Base-by-base conservation (phyloP, 1,140 invertebrate genomes). In the Physella acuta region DNA sequence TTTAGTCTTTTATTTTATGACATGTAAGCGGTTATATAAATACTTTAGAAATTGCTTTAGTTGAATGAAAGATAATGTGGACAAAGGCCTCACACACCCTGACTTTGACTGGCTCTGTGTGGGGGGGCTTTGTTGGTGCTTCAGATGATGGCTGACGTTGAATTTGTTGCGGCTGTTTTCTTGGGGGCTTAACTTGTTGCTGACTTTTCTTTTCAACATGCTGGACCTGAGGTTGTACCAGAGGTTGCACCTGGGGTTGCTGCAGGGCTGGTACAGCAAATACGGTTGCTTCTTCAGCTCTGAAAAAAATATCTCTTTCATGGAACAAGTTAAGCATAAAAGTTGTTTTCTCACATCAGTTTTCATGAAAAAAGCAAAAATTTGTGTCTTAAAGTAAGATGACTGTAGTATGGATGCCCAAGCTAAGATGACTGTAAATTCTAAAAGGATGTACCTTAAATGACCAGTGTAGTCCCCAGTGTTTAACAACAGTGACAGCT, bases 231-330 rank as follows among this genome's bases (percentile, higher is more conserved):
- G 5, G 20, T 24, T 67, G 53, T 58, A 28, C n/a, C 33, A n/a
- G 16, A 30, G 31, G 56, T 11, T 20, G 26, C 5, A 31, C 34
- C 14, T 44, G 66, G 2, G 55, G 17, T 39, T 28, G 33, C 17
- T 20, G 56, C n/a, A 44, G 56, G 31, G 31, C 20, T 49, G 24
- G 5, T 44, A 30, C 56, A 30, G 11, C 26, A 31, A 33, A 11
- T 56, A 52, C 11, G 28, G 33, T 17, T 30, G 24, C 71, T 78
- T 55, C 77, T 79, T 37, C 75, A 59, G 24, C 76, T 71, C 56
- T 58, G 17, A 1, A 58, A 34, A 33, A 1, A 56, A 3, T 2
- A 53, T 24, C 5, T 5, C n/a, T n/a, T n/a, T 49, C 44, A 11
- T n/a, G n/a, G n/a, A n/a, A n/a, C n/a, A n/a, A n/a, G n/a, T n/a